Evolutionary conservation across 1,140 invertebrate genomes (phyloP).

Genomic region (Colletes latitarsis): DNA sequence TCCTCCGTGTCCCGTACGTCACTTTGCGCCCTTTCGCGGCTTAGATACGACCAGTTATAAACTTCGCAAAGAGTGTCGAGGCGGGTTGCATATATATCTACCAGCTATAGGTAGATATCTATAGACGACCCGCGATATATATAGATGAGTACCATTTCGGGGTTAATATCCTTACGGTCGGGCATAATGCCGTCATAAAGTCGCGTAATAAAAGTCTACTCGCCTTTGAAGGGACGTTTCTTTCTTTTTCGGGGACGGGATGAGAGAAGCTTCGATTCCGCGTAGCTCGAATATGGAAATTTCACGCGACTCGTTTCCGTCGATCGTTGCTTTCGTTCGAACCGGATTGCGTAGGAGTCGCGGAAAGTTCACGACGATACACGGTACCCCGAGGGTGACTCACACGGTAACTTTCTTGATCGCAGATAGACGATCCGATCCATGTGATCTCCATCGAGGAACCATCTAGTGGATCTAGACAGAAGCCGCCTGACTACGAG

Average conservation of each 20-base stretch:
- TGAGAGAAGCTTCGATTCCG: no score
- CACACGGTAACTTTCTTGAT: conserved; percentile 30
- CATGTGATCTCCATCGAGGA: conserved; percentile 85
- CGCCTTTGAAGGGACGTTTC: neutral
- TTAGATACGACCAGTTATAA: conserved; percentile 47
- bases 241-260: neutral
- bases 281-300: neutral
- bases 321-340: neutral
- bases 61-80: conserved; percentile 46
- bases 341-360: neutral
- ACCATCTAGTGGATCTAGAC: conserved; percentile 76
- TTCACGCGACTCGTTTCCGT: neutral
- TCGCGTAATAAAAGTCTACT: neutral
- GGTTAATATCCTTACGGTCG: conserved; percentile 61
- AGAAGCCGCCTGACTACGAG: conserved; percentile 89
- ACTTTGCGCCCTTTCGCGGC: conserved; percentile 56
- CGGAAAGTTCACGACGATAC: neutral
- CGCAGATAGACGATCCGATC: conserved; percentile 85
- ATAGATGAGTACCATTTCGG: conserved; percentile 62
- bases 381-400: neutral
- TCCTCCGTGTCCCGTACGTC: conserved; percentile 40
- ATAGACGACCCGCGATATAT: conserved; percentile 62
- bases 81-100: conserved; percentile 14
- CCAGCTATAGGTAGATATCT: conserved; percentile 54
- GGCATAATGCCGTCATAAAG: conserved; percentile 30